phyloP scores from a whole-genome alignment of 2,797 vertebrate species.

The Crypturellus tataupa region DNA sequence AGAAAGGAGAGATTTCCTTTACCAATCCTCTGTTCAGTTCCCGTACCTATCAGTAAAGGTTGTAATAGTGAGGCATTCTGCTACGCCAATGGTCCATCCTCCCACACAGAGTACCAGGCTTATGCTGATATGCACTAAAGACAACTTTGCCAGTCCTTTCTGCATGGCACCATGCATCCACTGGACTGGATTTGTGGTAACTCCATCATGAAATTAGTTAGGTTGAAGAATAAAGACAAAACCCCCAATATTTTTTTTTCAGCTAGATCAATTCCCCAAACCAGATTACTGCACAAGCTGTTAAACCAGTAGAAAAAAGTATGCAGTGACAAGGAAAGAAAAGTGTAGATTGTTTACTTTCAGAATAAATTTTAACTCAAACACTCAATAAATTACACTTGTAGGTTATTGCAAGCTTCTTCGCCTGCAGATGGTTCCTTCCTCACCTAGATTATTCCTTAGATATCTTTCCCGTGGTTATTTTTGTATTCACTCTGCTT shows the following conservation, averaged over 20 bases:
- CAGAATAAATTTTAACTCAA: not conserved
- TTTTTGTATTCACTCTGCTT: not conserved
- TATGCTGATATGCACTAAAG: not conserved
- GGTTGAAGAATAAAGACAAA: not conserved
- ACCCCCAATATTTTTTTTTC: not conserved
- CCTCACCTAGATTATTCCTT: not conserved
- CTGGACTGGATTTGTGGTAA: not conserved
- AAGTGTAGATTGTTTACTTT: not conserved
- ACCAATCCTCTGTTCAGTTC: not conserved
- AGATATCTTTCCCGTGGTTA: not conserved
- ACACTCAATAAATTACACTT: not conserved
- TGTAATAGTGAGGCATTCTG: not conserved
- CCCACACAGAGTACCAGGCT: not conserved
- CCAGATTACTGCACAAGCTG: not conserved
- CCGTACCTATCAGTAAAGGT: not conserved
- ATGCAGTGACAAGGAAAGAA: not conserved
- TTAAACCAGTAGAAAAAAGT: not conserved
- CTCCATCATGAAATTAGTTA: not conserved
- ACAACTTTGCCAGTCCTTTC: not conserved
- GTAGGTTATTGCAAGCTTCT: not conserved
- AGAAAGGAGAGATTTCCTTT: not conserved
- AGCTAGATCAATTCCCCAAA: not conserved
- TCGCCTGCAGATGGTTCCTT: not conserved
- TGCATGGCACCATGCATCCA: fast-evolving
- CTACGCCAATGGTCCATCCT: not conserved